Percentiles rank a stretch among this genome's conserved stretches.
phyloP scores from a whole-genome alignment of 1,140 invertebrate species.

The Oedothorax gibbosus region DNA sequence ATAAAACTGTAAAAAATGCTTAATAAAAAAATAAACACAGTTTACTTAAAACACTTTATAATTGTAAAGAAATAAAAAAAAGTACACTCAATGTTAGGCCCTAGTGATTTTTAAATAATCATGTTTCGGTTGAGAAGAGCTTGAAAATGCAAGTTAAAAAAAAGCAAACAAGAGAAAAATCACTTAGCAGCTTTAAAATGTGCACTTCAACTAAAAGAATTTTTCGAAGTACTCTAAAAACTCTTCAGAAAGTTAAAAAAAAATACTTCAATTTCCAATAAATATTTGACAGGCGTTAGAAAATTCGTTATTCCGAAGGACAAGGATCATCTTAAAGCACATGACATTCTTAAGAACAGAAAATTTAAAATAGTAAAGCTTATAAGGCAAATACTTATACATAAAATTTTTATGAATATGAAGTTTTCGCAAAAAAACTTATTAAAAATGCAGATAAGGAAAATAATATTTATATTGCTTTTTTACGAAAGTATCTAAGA shows the following conservation, averaged over 20 bases:
- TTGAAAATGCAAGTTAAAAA: background rate
- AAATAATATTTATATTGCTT: too few relatives aligned
- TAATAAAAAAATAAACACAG: background rate
- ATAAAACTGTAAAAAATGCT: too few relatives aligned
- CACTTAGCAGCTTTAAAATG: slow-evolving; percentile 47
- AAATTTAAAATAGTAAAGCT: too few relatives aligned
- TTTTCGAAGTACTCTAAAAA: slow-evolving; percentile 25
- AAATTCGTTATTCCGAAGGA: slow-evolving; percentile 16
- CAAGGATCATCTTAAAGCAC: too few relatives aligned
- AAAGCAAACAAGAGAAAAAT: slow-evolving; percentile 16
- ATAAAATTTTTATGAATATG: too few relatives aligned
- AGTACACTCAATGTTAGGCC: slow-evolving; percentile 8
- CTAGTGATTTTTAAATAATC: slow-evolving; percentile 42
- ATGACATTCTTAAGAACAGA: too few relatives aligned
- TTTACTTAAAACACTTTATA: slow-evolving; percentile 25
- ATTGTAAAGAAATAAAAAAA: slow-evolving; percentile 8
- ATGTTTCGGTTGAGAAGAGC: slow-evolving; percentile 23
- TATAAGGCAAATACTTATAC: too few relatives aligned
- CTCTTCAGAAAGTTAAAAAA: background rate
- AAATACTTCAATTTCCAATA: slow-evolving; percentile 34
- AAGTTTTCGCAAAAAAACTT: too few relatives aligned
- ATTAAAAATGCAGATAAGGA: too few relatives aligned
- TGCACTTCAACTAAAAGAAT: slow-evolving; percentile 16
- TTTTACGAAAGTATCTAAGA: too few relatives aligned
- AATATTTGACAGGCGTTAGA: slow-evolving; percentile 39